Percentiles rank a stretch among this genome's conserved stretches.
phyloP scores from a whole-genome alignment of 2,113 vertebrate species.

The Toxotes chatareus region DNA sequence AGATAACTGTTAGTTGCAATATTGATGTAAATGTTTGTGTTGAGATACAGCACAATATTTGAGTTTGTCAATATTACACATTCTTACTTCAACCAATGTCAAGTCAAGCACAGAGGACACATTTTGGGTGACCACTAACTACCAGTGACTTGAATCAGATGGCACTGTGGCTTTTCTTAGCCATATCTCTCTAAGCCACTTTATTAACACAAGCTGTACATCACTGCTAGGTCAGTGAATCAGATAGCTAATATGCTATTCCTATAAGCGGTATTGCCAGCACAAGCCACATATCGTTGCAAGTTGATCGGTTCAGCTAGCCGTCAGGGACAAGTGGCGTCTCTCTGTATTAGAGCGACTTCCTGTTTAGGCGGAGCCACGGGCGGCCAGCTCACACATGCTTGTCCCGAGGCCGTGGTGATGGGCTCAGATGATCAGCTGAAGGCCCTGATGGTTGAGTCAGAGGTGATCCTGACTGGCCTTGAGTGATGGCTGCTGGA shows the following conservation, averaged over 20 bases:
- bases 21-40: not conserved
- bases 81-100: constrained; percentile 8
- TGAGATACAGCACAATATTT: too few species aligned
- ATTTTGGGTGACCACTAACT: constrained; percentile 40
- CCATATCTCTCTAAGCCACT: constrained; percentile 60
- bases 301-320: constrained; percentile 64
- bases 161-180: constrained; percentile 69
- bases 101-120: constrained; percentile 32
- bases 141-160: constrained; percentile 70
- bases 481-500: constrained; percentile 73
- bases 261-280: constrained; percentile 61
- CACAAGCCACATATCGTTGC: constrained; percentile 67
- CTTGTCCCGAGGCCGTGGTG: constrained; percentile 44
- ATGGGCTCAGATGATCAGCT: constrained; percentile 79
- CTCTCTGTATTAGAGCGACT: constrained; percentile 72
- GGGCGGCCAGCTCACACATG: constrained; percentile 68
- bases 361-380: constrained; percentile 49
- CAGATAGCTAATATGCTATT: constrained; percentile 66
- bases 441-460: constrained; percentile 71
- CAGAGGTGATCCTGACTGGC: constrained; percentile 74
- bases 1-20: not conserved
- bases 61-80: too few species aligned
- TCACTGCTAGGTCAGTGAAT: constrained; percentile 71
- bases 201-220: constrained; percentile 60
- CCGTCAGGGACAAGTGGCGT: constrained; percentile 74